Base-by-base conservation (phyloP, 2,113 vertebrate species). In the Muscicapa adusta region DNA sequence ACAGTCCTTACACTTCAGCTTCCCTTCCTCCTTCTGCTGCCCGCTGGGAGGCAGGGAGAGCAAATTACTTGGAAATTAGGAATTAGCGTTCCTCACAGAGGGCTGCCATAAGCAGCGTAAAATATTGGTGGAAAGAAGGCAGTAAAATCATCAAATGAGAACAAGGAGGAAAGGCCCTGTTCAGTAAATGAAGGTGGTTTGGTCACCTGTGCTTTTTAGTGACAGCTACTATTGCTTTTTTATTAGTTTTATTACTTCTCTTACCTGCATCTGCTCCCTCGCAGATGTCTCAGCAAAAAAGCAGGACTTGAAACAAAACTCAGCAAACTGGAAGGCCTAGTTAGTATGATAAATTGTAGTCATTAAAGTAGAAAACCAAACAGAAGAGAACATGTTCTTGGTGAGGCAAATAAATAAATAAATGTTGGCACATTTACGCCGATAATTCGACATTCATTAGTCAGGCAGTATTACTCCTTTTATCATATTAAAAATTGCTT, bases 291-390 rank as follows among this genome's bases (percentile, higher is more conserved):
- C 71, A 22, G 75, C 53, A 60, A 57, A 88, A 89, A 89, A 71
- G 42, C 56, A 57, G 78, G 60, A 77, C 54, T 73, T 45, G 68
- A 91, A 88, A 57, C 89, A 88, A 93, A 85, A 18, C 34, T 33
- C 88, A 90, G 79, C 68, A 86, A 91, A 88, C 31, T 74, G 72
- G 47, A 89, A 93, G 68, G 58, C 77, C 84, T 89, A 73, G 86
- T 94, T 97, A 97, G 82, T 71, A n/a, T 95, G 94, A 95, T 95
- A 51, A 92, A 97, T 94, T 85, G 79, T 57, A 60, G 56, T 90
- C 61, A 79, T 96, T 97, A 95, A 88, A 95, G 58, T 3, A 54
- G 85, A 82, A 97, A 91, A 86, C 67, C 53, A 84, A 94, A 79
- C 73, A 71, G 91, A 91, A 73, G 78, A 96, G 94, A 95, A 73